phyloP scores from a whole-genome alignment of 1,140 invertebrate genomes.

The Aporrectodea caliginosa region DNA sequence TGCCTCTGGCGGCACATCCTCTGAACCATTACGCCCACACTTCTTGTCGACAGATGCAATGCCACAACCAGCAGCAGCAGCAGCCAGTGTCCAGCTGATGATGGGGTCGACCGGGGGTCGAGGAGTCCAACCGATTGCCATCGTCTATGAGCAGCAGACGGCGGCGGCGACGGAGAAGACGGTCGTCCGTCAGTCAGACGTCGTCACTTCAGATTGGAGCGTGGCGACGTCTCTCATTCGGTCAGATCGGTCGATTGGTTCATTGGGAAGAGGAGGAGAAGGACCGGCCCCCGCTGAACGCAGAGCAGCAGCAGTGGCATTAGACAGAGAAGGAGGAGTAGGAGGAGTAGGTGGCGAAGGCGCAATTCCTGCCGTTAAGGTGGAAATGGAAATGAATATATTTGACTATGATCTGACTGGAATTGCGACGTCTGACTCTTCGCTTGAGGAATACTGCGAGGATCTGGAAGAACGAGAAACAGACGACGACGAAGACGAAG shows the following conservation, averaged over 20 bases:
- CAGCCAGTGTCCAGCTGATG: not conserved
- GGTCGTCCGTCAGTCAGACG: no score
- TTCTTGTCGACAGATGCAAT: no score
- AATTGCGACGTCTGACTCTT: not conserved
- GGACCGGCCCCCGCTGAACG: no score
- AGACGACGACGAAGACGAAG: not conserved
- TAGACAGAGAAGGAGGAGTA: no score
- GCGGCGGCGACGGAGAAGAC: no score
- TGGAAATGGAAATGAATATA: conserved; percentile 1
- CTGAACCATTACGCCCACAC: no score
- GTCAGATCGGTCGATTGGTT: not conserved
- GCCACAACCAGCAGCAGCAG: not conserved
- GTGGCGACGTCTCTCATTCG: not conserved
- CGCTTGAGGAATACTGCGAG: not conserved
- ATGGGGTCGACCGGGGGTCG: not conserved
- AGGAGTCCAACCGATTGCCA: no score
- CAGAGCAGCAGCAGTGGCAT: not conserved
- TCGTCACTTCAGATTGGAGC: no score
- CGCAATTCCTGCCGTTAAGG: not conserved
- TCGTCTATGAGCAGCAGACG: not conserved
- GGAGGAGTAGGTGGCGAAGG: not conserved
- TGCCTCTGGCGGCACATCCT: no score
- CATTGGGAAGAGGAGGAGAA: not conserved
- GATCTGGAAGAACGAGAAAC: not conserved
- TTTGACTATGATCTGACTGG: conserved; percentile 10